Evolutionary conservation across 2,113 vertebrate genomes (phyloP).

Genomic region (Atractosteus spatula): DNA sequence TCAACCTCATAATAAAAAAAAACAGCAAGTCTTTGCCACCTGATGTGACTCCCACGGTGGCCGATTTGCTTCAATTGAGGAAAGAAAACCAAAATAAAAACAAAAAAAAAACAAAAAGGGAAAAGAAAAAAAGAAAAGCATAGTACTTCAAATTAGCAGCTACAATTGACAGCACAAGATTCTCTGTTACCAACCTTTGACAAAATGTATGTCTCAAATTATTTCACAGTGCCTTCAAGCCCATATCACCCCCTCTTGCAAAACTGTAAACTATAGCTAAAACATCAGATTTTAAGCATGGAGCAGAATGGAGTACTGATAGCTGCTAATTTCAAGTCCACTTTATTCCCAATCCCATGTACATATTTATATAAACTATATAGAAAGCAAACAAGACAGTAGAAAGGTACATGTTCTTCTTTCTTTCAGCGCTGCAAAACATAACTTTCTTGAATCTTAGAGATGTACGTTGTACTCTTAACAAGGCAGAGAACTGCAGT

Average conservation of each 20-base stretch:
- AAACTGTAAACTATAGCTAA: background rate
- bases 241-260: background rate
- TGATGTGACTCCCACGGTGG: slow-evolving; percentile 53
- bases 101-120: slow-evolving; percentile 55
- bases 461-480: no score
- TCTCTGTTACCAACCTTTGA: slow-evolving; percentile 5
- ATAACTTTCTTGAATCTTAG: no score
- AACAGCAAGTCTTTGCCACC: slow-evolving; percentile 60
- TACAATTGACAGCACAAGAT: slow-evolving; percentile 44
- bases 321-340: slow-evolving; percentile 73
- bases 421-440: no score
- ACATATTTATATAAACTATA: no score
- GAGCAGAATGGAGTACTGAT: slow-evolving; percentile 32
- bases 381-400: no score
- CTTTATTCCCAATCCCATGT: slow-evolving; percentile 55
- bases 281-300: background rate
- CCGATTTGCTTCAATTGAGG: slow-evolving; percentile 49
- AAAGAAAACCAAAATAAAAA: slow-evolving; percentile 57
- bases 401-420: no score
- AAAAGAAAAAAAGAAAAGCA: slow-evolving; percentile 52
- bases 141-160: slow-evolving; percentile 71
- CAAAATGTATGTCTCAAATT: background rate
- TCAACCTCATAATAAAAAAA: slow-evolving; percentile 57
- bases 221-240: background rate
- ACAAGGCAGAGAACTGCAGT: no score